Conservation (phyloP, 2,797 vertebrate genomes). For the Taeniopygia guttata region DNA sequence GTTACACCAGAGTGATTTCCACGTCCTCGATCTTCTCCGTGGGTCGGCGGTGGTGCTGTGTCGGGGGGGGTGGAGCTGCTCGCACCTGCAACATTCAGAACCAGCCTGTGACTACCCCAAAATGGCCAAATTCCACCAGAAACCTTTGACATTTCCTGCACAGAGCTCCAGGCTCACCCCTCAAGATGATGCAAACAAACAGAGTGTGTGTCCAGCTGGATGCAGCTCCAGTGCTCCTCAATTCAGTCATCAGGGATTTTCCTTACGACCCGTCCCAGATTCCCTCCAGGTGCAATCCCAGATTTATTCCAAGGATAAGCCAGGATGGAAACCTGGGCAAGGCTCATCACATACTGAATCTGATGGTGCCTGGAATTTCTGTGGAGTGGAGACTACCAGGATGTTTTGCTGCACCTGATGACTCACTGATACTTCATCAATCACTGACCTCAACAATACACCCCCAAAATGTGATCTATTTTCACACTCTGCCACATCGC, state of each 20-base stretch:
- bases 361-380: neutral
- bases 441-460: neutral
- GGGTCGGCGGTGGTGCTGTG: constrained; percentile 85
- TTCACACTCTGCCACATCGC: neutral
- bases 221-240: neutral
- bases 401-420: neutral
- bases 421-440: neutral
- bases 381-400: neutral
- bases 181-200: accelerated
- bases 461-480: neutral
- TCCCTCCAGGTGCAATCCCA: neutral
- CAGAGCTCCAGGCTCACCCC: accelerated
- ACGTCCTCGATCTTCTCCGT: constrained; percentile 95
- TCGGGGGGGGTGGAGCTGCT: constrained; percentile 93
- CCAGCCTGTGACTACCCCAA: neutral
- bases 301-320: accelerated
- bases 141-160: neutral
- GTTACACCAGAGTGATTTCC: constrained; percentile 96
- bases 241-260: accelerated
- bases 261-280: accelerated
- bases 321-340: accelerated
- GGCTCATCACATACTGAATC: neutral
- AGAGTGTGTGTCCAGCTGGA: accelerated
- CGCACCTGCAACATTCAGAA: constrained; percentile 83
- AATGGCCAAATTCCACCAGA: neutral